Evolutionary conservation across 23 tunicate species (phyloP).

Genomic region (Ascidia mentula): DNA sequence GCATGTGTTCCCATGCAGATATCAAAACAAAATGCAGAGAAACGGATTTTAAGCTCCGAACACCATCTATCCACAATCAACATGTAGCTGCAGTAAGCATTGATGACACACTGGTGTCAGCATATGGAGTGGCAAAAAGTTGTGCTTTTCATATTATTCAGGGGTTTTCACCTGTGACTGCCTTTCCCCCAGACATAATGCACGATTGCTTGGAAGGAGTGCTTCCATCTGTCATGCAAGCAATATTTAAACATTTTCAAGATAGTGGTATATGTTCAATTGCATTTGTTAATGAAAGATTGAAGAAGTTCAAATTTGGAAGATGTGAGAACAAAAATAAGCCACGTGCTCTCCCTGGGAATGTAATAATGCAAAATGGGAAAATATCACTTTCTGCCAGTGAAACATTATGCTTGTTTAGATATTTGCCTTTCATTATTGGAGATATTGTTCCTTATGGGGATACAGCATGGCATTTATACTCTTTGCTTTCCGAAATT

Average conservation of each 20-base stretch:
- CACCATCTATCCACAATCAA: not conserved
- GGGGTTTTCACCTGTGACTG: conserved; percentile 20
- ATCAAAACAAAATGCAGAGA: not conserved
- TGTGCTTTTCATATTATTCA: conserved; percentile 10
- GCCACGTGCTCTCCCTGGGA: conserved; percentile 14
- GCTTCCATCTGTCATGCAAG: conserved; percentile 1
- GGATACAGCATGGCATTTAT: conserved; percentile 12
- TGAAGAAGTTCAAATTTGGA: conserved; percentile 23
- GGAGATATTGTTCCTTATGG: conserved; percentile 13
- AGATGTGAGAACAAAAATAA: conserved; percentile 13
- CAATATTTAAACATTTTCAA: conserved; percentile 9
- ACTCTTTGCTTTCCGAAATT: not conserved
- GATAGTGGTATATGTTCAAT: conserved; percentile 1
- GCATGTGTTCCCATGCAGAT: conserved; percentile 22
- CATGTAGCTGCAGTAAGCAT: conserved; percentile 1
- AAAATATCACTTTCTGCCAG: conserved; percentile 22
- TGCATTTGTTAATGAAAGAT: conserved; percentile 8
- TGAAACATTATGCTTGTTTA: conserved; percentile 17
- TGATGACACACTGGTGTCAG: too few species aligned
- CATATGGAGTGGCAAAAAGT: conserved; percentile 20
- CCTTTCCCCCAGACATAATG: conserved; percentile 22
- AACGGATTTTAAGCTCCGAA: conserved; percentile 21
- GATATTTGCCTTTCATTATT: conserved; percentile 17
- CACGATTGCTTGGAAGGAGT: conserved; percentile 23
- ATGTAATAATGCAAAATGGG: conserved; percentile 1